phyloP scores from a whole-genome alignment of 2,797 vertebrate genomes.

The Periparus ater region DNA sequence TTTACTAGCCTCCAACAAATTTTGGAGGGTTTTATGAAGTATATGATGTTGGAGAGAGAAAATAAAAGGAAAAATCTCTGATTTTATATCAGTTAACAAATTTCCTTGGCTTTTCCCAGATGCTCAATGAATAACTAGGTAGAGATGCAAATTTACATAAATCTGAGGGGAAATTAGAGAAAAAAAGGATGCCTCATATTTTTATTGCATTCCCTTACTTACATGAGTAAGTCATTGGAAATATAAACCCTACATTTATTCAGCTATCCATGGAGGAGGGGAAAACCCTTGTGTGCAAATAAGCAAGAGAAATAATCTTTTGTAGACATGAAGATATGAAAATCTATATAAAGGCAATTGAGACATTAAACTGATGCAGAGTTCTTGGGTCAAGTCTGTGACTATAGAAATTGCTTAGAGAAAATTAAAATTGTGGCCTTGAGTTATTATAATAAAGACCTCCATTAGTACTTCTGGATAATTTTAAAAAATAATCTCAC shows the following conservation, averaged over 20 bases:
- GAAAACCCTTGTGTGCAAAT: not conserved
- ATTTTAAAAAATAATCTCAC: not conserved
- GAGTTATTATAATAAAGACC: not conserved
- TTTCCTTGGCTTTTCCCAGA: slow-evolving; percentile 10
- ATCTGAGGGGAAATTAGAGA: slow-evolving; percentile 1
- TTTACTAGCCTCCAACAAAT: slow-evolving; percentile 27
- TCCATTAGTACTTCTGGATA: not conserved
- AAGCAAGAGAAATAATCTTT: slow-evolving; percentile 1
- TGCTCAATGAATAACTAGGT: not conserved
- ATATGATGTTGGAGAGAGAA: not conserved
- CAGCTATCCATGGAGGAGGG: not conserved
- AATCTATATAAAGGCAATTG: not conserved
- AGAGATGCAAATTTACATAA: not conserved
- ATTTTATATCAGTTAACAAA: slow-evolving; percentile 8
- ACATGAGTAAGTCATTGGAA: not conserved
- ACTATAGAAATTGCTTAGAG: not conserved
- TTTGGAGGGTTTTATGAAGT: not conserved
- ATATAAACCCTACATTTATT: not conserved
- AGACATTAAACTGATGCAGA: not conserved
- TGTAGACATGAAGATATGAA: not conserved
- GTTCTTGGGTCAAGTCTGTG: not conserved
- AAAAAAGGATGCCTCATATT: not conserved
- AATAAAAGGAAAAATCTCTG: not conserved
- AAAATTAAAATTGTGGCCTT: not conserved
- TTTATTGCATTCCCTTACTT: not conserved